A percentile compares a stretch with the other conserved stretches of the same genome.
These are phyloP conservation scores for Diabrotica virgifera DNA, from an alignment of 1,140 invertebrate genomes.

Conservation along the genomic window DNA sequence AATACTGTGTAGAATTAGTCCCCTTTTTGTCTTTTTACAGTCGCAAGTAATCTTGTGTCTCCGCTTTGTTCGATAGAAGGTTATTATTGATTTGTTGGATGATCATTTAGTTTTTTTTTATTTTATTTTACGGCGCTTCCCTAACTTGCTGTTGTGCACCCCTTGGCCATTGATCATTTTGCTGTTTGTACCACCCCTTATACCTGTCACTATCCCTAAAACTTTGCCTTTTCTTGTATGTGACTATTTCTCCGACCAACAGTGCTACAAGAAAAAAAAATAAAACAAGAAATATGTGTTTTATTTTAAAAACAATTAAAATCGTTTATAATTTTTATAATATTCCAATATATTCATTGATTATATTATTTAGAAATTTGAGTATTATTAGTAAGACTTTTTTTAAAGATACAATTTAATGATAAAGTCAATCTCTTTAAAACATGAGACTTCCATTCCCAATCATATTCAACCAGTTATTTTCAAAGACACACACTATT, in stretches of 20 bases:
- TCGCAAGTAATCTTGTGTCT: slow-evolving; percentile 27
- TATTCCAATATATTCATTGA: no score
- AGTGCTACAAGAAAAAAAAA: no score
- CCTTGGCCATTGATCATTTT: slow-evolving; percentile 20
- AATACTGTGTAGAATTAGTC: slow-evolving; percentile 31
- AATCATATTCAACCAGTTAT: no score
- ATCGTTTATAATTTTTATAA: no score
- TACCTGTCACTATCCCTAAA: background rate
- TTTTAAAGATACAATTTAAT: no score
- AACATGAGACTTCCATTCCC: no score
- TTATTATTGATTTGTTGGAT: slow-evolving; percentile 41
- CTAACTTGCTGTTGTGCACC: background rate
- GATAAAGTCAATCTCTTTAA: no score
- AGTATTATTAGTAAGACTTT: no score
- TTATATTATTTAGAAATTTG: no score
- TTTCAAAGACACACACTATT: no score
- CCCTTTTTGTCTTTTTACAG: slow-evolving; percentile 18
- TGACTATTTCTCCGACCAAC: background rate
- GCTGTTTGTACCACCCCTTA: slow-evolving; percentile 5
- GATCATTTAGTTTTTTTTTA: slow-evolving; percentile 37
- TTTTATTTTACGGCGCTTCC: slow-evolving; percentile 10
- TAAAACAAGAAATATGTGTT: no score
- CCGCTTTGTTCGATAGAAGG: slow-evolving; percentile 43
- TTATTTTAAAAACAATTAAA: no score
- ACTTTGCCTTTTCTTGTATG: background rate